These are phyloP conservation scores for Coranthus polyacanthus DNA, from an alignment of 2,797 vertebrate species.

Conservation along the genomic window DNA sequence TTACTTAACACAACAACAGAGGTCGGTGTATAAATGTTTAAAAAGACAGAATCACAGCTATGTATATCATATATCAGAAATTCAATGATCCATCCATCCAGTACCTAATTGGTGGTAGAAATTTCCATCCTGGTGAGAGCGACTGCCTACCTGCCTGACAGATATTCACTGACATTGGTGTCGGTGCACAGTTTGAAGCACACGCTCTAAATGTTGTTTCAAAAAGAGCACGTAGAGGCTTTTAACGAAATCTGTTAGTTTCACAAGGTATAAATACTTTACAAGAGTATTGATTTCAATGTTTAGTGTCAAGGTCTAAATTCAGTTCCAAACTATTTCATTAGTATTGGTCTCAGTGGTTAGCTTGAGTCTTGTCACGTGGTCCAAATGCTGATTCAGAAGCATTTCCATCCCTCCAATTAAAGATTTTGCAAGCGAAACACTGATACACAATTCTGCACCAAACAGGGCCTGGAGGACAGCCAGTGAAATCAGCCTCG, in stretches of 20 bases:
- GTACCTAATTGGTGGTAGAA: too few relatives aligned
- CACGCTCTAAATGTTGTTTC: constrained; percentile 27
- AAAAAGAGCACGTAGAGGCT: constrained; percentile 30
- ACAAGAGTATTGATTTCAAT: constrained; percentile 9
- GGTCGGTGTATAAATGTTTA: neutral
- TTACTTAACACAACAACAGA: neutral
- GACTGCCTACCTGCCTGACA: constrained; percentile 44
- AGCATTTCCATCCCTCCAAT: constrained; percentile 38
- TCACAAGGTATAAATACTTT: constrained; percentile 3
- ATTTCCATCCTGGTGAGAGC: constrained; percentile 39
- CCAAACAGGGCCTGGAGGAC: constrained; percentile 43
- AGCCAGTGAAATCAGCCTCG: constrained; percentile 46
- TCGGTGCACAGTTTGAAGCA: constrained; percentile 42
- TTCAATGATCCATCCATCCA: too few relatives aligned
- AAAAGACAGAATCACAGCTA: neutral
- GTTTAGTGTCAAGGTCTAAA: constrained; percentile 16
- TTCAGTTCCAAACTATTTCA: constrained; percentile 24
- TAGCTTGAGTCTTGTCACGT: constrained; percentile 13
- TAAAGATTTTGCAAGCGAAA: constrained; percentile 40
- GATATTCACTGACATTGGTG: constrained; percentile 25
- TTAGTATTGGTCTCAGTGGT: constrained; percentile 38
- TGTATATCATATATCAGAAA: too few relatives aligned
- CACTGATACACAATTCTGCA: constrained; percentile 41
- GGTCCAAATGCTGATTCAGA: constrained; percentile 47
- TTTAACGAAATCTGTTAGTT: constrained; percentile 19